phyloP scores from a whole-genome alignment of 2,113 vertebrate species.

The Pristiophorus japonicus region DNA sequence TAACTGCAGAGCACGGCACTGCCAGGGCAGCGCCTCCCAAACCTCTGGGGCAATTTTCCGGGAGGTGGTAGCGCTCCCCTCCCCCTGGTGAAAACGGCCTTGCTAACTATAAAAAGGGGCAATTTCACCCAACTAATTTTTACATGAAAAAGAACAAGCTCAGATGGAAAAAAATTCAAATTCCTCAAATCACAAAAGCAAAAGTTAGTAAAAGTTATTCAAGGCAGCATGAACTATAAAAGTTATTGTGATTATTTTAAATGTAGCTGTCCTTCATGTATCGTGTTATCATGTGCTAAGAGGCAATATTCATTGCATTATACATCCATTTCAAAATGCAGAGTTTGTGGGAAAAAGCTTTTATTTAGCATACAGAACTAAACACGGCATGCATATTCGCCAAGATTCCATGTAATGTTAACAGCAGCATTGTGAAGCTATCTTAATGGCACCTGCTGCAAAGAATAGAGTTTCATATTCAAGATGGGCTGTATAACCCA shows the following conservation, averaged over 20 bases:
- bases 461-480: not conserved
- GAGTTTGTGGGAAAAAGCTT: constrained; percentile 94
- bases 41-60: too few relatives aligned
- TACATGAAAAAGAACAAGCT: not conserved
- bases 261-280: constrained; percentile 99
- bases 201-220: not conserved
- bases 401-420: not conserved
- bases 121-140: too few relatives aligned
- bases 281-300: constrained; percentile 97
- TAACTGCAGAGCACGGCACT: too few relatives aligned
- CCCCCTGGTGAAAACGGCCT: too few relatives aligned
- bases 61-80: too few relatives aligned
- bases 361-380: constrained; percentile 79
- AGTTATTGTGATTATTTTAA: constrained; percentile 41
- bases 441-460: not conserved
- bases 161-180: not conserved
- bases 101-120: too few relatives aligned
- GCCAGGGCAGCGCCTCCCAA: too few relatives aligned
- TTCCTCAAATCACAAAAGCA: not conserved
- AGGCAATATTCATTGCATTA: constrained; percentile 85
- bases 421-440: not conserved
- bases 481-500: not conserved
- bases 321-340: constrained; percentile 90
- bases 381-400: not conserved
- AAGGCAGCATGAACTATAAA: not conserved